Evolutionary conservation across 2,888 invertebrate species (phyloP).

Genomic region (Phania funesta): DNA sequence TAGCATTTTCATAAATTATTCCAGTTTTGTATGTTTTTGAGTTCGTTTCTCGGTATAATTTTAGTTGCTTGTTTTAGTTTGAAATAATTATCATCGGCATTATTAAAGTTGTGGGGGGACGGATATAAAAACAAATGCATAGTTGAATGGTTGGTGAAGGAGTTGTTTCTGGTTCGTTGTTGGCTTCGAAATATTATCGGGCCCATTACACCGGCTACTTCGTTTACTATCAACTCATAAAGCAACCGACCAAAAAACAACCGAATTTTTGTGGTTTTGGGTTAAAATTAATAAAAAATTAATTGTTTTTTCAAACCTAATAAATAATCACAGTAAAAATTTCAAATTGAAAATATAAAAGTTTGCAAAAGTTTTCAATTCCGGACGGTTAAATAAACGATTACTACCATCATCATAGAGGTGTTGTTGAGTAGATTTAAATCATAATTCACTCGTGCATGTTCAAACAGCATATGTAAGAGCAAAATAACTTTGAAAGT

Average conservation of each 20-base stretch:
- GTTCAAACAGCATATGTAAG: background rate
- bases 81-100: slow-evolving; percentile 59
- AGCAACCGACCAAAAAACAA: background rate
- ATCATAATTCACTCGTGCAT: slow-evolving; percentile 12
- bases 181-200: slow-evolving; percentile 64
- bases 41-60: background rate
- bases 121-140: background rate
- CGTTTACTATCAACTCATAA: slow-evolving; percentile 62
- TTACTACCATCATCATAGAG: slow-evolving; percentile 23
- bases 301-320: slow-evolving; percentile 75
- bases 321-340: slow-evolving; percentile 74
- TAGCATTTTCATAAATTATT: slow-evolving; percentile 65
- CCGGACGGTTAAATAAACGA: slow-evolving; percentile 29
- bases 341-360: slow-evolving; percentile 19
- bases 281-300: slow-evolving; percentile 73
- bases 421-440: slow-evolving; percentile 46
- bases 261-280: slow-evolving; percentile 73
- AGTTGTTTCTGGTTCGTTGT: background rate
- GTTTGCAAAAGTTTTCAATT: slow-evolving; percentile 22
- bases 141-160: slow-evolving; percentile 29
- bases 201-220: slow-evolving; percentile 67
- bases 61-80: slow-evolving; percentile 44
- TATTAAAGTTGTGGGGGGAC: slow-evolving; percentile 39
- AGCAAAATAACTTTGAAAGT: background rate
- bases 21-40: slow-evolving; percentile 31